phyloP scores from a whole-genome alignment of 2,888 invertebrate species.

The Crossocerus cetratus region DNA sequence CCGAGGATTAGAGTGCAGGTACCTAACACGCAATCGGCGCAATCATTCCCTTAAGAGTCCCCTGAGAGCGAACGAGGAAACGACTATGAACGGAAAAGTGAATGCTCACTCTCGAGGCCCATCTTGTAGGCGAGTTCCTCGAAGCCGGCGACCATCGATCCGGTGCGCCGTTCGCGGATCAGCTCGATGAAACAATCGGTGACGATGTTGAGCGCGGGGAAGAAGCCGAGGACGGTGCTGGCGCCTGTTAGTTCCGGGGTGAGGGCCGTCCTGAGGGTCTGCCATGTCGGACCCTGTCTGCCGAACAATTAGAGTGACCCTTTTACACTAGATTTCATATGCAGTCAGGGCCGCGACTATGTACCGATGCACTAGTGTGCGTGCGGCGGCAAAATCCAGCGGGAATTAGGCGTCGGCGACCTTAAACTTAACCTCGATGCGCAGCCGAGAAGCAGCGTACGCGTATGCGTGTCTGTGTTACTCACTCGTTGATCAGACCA shows the following conservation, averaged over 20 bases:
- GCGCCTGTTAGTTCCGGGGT: constrained; percentile 88
- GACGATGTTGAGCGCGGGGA: constrained; percentile 86
- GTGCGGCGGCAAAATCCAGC: neutral
- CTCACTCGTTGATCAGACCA: constrained; percentile 91
- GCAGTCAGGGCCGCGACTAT: too few species aligned
- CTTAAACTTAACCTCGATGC: constrained; percentile 45
- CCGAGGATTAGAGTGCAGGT: constrained; percentile 89
- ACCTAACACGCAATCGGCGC: constrained; percentile 76
- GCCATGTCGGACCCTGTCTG: constrained; percentile 89
- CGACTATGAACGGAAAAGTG: neutral
- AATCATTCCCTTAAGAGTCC: too few species aligned
- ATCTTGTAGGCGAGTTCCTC: constrained; percentile 87
- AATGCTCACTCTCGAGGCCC: constrained; percentile 86
- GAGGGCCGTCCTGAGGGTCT: constrained; percentile 84
- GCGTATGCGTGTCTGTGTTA: constrained; percentile 39
- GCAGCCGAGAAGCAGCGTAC: neutral
- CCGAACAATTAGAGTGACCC: neutral
- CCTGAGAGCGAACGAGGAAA: too few species aligned
- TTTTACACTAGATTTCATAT: too few species aligned
- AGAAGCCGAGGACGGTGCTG: constrained; percentile 85
- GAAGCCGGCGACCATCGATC: constrained; percentile 78
- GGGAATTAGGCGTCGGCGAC: constrained; percentile 28
- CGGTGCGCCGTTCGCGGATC: constrained; percentile 79
- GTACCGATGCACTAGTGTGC: too few species aligned
- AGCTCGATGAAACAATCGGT: constrained; percentile 87